Conservation (phyloP, 2,113 vertebrate genomes). For the Turdus rufiventris region DNA sequence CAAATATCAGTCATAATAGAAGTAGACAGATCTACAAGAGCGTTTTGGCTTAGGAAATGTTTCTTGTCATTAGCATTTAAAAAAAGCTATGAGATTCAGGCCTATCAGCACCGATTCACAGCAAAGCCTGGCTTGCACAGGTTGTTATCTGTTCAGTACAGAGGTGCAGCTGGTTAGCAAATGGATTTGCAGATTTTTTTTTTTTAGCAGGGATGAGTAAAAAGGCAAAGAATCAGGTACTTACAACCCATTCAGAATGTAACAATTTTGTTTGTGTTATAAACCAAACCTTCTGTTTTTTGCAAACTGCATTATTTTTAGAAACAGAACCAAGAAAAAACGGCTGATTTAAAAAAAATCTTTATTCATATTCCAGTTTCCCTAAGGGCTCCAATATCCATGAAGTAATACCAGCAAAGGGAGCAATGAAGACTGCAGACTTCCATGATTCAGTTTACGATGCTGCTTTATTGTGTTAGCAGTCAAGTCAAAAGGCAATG, state of each 20-base stretch:
- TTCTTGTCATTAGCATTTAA: conserved; percentile 99
- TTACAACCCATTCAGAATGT: conserved; percentile 93
- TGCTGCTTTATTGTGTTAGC: conserved; percentile 73
- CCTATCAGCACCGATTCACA: conserved; percentile 98
- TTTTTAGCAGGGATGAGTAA: conserved; percentile 97
- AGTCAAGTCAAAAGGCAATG: conserved; percentile 71
- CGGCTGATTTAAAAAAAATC: conserved; percentile 77
- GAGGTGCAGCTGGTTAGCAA: conserved; percentile 99
- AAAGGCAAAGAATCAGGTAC: conserved; percentile 98
- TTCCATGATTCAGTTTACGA: conserved; percentile 69
- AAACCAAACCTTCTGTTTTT: conserved; percentile 91
- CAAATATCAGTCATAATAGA: conserved; percentile 99
- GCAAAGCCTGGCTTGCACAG: conserved; percentile 97
- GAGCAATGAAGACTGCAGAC: conserved; percentile 72
- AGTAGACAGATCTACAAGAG: conserved; percentile 99
- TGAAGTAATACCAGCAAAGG: conserved; percentile 80
- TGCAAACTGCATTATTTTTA: conserved; percentile 89
- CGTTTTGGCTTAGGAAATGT: conserved; percentile 95
- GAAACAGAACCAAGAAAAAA: conserved; percentile 77
- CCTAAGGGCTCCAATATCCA: conserved; percentile 85
- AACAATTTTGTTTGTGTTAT: conserved; percentile 88
- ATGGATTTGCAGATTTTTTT: conserved; percentile 99
- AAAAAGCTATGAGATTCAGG: conserved; percentile 99
- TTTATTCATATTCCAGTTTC: conserved; percentile 96
- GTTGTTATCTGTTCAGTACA: conserved; percentile 99